Conservation (phyloP, 2,888 invertebrate species). For the Cantharis nigra region DNA sequence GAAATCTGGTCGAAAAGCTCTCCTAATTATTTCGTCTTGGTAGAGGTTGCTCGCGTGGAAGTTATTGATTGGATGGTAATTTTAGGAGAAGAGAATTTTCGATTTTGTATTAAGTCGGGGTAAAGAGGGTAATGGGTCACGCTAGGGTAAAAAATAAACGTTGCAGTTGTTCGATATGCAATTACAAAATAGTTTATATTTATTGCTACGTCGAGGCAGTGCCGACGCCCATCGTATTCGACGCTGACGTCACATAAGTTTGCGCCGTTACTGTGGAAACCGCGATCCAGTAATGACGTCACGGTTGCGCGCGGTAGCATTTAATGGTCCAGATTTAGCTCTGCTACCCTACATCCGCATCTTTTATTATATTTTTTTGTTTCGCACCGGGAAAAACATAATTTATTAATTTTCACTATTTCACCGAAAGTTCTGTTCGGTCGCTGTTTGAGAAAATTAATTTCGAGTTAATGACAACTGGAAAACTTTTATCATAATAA, state of each 20-base stretch:
- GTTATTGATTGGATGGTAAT: constrained; percentile 1
- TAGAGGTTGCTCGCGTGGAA: neutral
- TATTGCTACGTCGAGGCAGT: constrained; percentile 1
- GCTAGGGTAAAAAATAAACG: neutral
- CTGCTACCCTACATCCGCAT: constrained; percentile 34
- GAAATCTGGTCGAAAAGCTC: neutral
- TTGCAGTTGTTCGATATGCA: constrained; percentile 14
- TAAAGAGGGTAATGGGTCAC: neutral
- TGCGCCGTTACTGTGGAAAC: constrained; percentile 28
- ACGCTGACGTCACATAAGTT: constrained; percentile 30
- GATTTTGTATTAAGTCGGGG: neutral
- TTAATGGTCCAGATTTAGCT: constrained; percentile 39
- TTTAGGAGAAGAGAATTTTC: neutral
- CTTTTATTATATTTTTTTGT: constrained; percentile 29
- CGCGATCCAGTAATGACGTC: constrained; percentile 35
- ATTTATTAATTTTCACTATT: neutral
- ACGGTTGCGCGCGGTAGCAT: constrained; percentile 33
- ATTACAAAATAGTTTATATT: constrained; percentile 1
- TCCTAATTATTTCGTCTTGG: neutral
- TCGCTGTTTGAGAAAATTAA: neutral
- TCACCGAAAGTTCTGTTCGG: neutral
- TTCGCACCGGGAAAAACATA: constrained; percentile 3
- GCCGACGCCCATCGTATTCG: constrained; percentile 32
- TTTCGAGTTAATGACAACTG: neutral
- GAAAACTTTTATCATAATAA: neutral